phyloP scores from a whole-genome alignment of 2,797 vertebrate genomes.

The Platalea minor region DNA sequence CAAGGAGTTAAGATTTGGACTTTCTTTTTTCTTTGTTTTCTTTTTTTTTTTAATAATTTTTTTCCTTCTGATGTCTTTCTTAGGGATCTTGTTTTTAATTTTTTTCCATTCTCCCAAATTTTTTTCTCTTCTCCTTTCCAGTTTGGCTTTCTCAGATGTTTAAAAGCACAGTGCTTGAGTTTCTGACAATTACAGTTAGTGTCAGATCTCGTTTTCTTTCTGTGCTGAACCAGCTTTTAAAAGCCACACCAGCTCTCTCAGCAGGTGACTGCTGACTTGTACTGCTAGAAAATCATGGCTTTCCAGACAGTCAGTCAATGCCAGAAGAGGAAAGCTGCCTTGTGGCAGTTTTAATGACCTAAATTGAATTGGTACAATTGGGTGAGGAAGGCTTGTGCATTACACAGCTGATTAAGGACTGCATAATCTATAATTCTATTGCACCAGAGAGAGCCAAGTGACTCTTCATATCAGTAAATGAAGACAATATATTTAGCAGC shows the following conservation, averaged over 20 bases:
- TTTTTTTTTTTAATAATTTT: background rate
- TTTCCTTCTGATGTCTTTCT: background rate
- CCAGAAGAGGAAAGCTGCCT: conserved; percentile 1
- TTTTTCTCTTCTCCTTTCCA: background rate
- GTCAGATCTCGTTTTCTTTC: conserved; percentile 18
- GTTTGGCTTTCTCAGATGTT: background rate
- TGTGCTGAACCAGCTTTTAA: conserved; percentile 32
- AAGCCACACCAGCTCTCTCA: background rate
- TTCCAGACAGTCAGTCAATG: conserved; percentile 13
- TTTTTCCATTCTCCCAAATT: background rate
- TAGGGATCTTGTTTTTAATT: background rate
- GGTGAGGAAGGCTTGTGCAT: background rate
- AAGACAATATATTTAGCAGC: conserved; percentile 10
- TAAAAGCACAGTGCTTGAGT: background rate
- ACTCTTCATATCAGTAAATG: conserved; percentile 11
- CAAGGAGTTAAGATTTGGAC: background rate
- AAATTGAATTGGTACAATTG: conserved; percentile 9
- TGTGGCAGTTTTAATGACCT: conserved; percentile 38
- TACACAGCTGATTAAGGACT: conserved; percentile 37
- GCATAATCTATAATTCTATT: conserved; percentile 17
- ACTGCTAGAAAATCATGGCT: background rate
- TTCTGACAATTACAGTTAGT: conserved; percentile 15
- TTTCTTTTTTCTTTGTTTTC: background rate
- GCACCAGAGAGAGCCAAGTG: background rate
- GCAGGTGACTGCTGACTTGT: conserved; percentile 30